Percentiles rank a stretch among this genome's conserved stretches.
phyloP scores from a whole-genome alignment of 2,113 vertebrate species.

The Austrofundulus limnaeus region DNA sequence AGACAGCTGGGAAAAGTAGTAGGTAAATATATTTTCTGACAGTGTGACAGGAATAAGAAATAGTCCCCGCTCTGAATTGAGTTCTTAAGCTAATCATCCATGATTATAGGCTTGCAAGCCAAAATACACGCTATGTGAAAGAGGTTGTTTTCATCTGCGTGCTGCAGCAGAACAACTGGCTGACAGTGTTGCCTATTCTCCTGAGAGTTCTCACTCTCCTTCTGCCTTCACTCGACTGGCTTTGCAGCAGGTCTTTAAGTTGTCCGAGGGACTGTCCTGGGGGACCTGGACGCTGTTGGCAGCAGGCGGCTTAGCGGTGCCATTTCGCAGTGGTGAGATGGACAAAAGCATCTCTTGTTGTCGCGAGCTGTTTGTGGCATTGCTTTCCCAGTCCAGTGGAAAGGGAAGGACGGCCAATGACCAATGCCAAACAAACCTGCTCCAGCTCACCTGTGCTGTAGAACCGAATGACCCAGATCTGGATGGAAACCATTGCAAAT shows the following conservation, averaged over 20 bases:
- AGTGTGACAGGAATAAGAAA: constrained; percentile 72
- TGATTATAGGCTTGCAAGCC: constrained; percentile 70
- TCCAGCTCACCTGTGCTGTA: constrained; percentile 78
- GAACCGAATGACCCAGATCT: constrained; percentile 75
- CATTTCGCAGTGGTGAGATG: constrained; percentile 51
- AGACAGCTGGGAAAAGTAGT: constrained; percentile 58
- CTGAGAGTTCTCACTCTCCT: constrained; percentile 57
- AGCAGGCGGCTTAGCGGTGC: constrained; percentile 61
- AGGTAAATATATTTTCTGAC: constrained; percentile 67
- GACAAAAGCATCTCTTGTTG: constrained; percentile 79
- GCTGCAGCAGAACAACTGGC: constrained; percentile 53
- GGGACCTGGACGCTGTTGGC: constrained; percentile 67
- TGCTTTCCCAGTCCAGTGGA: constrained; percentile 73
- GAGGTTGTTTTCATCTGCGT: constrained; percentile 70
- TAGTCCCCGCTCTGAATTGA: constrained; percentile 56
- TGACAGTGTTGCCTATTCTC: constrained; percentile 67
- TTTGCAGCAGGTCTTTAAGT: constrained; percentile 42
- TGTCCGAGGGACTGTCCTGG: constrained; percentile 56
- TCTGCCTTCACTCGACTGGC: constrained; percentile 45
- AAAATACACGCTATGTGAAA: constrained; percentile 74
- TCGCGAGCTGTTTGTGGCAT: constrained; percentile 66
- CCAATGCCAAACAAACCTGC: constrained; percentile 74
- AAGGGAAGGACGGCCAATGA: constrained; percentile 73
- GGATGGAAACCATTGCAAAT: constrained; percentile 79
- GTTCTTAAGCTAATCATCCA: constrained; percentile 70